Base-by-base conservation (phyloP, 2,888 invertebrate genomes). In the Ephialtes manifestator region DNA sequence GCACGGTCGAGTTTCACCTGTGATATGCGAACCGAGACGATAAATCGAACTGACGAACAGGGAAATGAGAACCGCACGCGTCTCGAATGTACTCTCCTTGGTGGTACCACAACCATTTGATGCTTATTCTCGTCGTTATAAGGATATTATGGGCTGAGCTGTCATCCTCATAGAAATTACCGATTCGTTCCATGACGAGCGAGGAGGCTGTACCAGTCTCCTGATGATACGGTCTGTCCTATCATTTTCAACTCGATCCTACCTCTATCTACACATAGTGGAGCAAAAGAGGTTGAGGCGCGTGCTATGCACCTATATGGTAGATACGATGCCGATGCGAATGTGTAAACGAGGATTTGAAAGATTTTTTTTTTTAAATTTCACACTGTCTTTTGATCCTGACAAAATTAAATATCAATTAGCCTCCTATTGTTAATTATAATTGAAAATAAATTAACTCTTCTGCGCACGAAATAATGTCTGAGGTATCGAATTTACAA, bases 1-100 rank as follows among this genome's bases (percentile, higher is more conserved):
- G 92, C 88, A 90, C 85, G 87, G 87, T 77, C 89, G 89, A 87
- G 48, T 86, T 90, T 89, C 89, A 90, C 90, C 91, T 89, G 90
- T 80, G 77, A 75, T 68, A 58, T 28, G 63, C 84, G 80, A 79
- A 80, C 51, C 80, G 84, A 58, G 65, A 70, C 80, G 55, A 63
- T 51, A 60, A 28, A 65, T 43, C 46, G 28, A 39, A 35, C 11
- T n/a, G 51, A 48, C 31, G 77, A 68, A 35, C 48, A 79, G 43
- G 31, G 48, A 75, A 71, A 78, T 55, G 78, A 76, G 71, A 79
- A 31, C 70, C 39, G 48, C 77, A 65, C 76, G 18, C 63, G 72
- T 67, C 60, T 58, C 68, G 60, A 79, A 20, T 60, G 43, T 55
- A 35, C 35, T 35, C 35, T 35, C 4, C 35, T 4, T 35, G 35